A percentile compares a stretch with the other conserved stretches of the same genome.
Evolutionary conservation across 2,113 vertebrate genomes (phyloP).

Genomic region (Athene cunicularia): DNA sequence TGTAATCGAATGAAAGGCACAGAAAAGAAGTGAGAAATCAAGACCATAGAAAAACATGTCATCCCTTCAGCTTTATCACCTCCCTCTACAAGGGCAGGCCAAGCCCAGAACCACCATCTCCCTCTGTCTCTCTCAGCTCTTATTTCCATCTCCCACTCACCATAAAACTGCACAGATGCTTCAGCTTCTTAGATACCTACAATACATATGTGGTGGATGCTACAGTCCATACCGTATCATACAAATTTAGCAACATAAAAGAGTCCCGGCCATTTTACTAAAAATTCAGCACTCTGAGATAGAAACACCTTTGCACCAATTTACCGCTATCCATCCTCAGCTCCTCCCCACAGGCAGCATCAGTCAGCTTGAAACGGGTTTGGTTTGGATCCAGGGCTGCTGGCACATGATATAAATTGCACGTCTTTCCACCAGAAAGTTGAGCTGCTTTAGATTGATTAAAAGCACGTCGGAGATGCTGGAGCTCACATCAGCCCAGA

Average conservation of each 20-base stretch:
- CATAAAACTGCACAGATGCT: background rate
- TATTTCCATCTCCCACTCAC: background rate
- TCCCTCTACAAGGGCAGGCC: background rate
- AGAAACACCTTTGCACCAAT: background rate
- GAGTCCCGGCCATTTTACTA: background rate
- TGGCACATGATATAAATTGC: background rate
- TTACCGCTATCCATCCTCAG: background rate
- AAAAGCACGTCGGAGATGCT: accelerated
- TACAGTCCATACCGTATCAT: background rate
- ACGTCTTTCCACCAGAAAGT: background rate
- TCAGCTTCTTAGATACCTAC: background rate
- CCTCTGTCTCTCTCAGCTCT: background rate
- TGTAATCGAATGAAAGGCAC: background rate
- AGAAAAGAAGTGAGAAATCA: background rate
- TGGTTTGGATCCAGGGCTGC: background rate
- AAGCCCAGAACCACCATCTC: background rate
- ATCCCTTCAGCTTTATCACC: background rate
- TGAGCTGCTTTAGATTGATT: background rate
- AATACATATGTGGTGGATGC: accelerated
- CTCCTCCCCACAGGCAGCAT: background rate
- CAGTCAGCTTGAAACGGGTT: background rate
- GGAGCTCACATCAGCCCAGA: background rate
- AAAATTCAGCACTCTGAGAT: background rate
- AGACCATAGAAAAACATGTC: accelerated
- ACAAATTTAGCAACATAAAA: background rate